Evolutionary conservation across 92 coral and sea anemone species (phyloP).

Genomic region (Meandrina meandrites): DNA sequence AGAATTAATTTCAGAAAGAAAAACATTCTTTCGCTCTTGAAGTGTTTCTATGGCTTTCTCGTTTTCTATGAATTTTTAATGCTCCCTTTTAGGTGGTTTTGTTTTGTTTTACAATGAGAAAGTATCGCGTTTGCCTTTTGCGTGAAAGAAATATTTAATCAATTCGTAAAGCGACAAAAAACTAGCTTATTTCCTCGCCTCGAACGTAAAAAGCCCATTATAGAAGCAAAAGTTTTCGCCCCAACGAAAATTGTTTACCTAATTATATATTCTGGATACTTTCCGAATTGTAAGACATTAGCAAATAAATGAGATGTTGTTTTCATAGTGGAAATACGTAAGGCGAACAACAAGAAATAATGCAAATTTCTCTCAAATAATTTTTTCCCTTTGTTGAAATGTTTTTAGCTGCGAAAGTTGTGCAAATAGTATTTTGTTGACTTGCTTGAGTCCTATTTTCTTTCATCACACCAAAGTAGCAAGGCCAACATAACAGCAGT

Average conservation of each 20-base stretch:
- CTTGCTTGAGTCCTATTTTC: background rate
- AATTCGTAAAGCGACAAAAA: background rate
- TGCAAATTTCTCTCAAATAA: background rate
- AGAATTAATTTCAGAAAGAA: background rate
- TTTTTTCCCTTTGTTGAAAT: background rate
- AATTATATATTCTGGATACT: background rate
- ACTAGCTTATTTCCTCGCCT: background rate
- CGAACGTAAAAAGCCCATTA: background rate
- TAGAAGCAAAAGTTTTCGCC: background rate
- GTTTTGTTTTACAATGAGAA: slow-evolving; percentile 8
- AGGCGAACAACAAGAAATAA: background rate
- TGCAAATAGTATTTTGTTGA: background rate
- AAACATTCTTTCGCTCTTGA: slow-evolving; percentile 32
- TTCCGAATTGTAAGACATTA: background rate
- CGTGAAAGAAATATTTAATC: background rate
- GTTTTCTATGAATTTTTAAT: slow-evolving; percentile 38
- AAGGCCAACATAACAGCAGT: background rate
- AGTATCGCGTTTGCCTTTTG: slow-evolving; percentile 16
- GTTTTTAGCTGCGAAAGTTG: background rate
- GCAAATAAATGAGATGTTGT: slow-evolving; percentile 6
- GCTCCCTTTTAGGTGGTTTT: slow-evolving; percentile 15
- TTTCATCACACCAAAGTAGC: slow-evolving; percentile 9
- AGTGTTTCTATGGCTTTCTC: slow-evolving; percentile 22
- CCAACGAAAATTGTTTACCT: background rate
- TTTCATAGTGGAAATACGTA: background rate